Evolutionary conservation across 2,888 invertebrate species (phyloP).

Genomic region (Podotricha telesiphe): DNA sequence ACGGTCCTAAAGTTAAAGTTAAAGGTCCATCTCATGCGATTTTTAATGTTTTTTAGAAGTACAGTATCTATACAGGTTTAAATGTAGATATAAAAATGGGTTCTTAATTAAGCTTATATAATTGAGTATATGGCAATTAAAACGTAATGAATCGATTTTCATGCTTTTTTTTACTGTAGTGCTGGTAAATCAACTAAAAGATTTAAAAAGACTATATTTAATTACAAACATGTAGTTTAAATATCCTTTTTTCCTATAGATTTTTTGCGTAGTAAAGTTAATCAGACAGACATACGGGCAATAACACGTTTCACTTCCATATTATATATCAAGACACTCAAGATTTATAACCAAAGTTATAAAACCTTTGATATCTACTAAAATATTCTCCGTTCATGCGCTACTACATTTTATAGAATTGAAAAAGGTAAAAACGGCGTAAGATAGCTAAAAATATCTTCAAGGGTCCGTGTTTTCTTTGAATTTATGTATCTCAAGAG

Average conservation of each 20-base stretch:
- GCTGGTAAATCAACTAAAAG: background rate
- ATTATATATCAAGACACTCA: background rate
- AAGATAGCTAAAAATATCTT: constrained; percentile 39
- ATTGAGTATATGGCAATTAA: background rate
- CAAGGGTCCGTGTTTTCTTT: constrained; percentile 33
- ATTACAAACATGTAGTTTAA: background rate
- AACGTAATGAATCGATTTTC: background rate
- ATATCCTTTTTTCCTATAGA: too few relatives aligned
- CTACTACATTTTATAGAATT: constrained; percentile 34
- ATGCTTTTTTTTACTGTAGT: background rate
- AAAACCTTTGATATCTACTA: background rate
- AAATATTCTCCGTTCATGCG: constrained; percentile 12
- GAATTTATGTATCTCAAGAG: constrained; percentile 42
- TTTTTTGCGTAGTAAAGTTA: background rate
- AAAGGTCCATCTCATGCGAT: too few relatives aligned
- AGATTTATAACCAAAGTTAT: constrained; percentile 11
- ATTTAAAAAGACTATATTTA: background rate
- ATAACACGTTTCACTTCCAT: background rate
- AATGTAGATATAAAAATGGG: too few relatives aligned
- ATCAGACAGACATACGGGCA: background rate
- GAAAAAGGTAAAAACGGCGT: constrained; percentile 35
- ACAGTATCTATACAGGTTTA: too few relatives aligned
- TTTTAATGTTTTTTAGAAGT: too few relatives aligned
- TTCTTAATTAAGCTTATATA: background rate
- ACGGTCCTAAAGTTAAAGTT: too few relatives aligned